Conservation (phyloP, 2,888 invertebrate species). For the Cheilosia urbana region DNA sequence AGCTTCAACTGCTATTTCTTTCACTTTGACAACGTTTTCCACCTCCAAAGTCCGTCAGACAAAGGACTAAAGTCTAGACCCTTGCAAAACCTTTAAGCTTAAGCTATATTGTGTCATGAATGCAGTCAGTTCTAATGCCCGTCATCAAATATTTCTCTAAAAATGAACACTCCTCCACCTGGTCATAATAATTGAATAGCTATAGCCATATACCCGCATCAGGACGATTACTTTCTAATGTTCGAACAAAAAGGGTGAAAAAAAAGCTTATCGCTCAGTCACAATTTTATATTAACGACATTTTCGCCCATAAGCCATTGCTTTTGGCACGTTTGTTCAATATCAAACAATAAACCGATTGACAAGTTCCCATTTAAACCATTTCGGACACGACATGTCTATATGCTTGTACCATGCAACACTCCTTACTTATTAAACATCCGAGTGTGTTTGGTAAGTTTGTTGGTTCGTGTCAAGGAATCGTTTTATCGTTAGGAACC, state of each 20-base stretch:
- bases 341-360: slow-evolving; percentile 74
- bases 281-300: slow-evolving; percentile 44
- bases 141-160: too few species aligned
- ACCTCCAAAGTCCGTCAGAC: too few species aligned
- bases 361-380: slow-evolving; percentile 65
- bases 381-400: slow-evolving; percentile 63
- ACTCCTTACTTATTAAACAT: slow-evolving; percentile 26
- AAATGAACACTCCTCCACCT: slow-evolving; percentile 11
- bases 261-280: slow-evolving; percentile 22
- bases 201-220: slow-evolving; percentile 36
- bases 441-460: background rate
- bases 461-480: slow-evolving; percentile 60
- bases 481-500: slow-evolving; percentile 57
- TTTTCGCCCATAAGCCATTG: slow-evolving; percentile 59
- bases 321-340: slow-evolving; percentile 63
- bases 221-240: slow-evolving; percentile 51
- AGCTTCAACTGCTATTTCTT: too few species aligned
- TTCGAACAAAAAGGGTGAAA: background rate
- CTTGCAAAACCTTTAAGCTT: too few species aligned
- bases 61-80: too few species aligned
- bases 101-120: too few species aligned
- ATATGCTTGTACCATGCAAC: background rate
- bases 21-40: too few species aligned
- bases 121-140: too few species aligned
- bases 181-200: slow-evolving; percentile 21